Percentiles rank a stretch among this genome's conserved stretches.
phyloP scores from a whole-genome alignment of 2,888 invertebrate species.

The Lutraria lutraria region DNA sequence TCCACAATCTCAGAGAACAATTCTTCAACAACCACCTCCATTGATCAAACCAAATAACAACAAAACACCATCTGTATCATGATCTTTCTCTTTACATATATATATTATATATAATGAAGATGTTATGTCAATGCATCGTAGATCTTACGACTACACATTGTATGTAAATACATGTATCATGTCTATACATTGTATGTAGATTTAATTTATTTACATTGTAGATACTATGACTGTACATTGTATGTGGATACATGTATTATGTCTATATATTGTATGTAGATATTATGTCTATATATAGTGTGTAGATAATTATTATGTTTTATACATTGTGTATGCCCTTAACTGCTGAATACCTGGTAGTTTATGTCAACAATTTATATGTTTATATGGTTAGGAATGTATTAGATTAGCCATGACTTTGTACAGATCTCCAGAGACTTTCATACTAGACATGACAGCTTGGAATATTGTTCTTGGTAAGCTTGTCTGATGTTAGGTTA shows the following conservation, averaged over 20 bases:
- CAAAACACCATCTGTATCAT: slow-evolving; percentile 57
- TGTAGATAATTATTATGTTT: no score
- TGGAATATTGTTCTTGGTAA: background rate
- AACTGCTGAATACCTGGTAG: background rate
- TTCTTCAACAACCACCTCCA: slow-evolving; percentile 82
- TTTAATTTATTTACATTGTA: no score
- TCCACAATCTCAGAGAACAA: slow-evolving; percentile 74
- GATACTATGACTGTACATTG: background rate
- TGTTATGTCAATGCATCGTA: no score
- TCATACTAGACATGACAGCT: background rate
- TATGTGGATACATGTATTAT: no score
- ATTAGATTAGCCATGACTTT: background rate
- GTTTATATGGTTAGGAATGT: background rate
- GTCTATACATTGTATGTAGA: no score
- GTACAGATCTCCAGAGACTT: background rate
- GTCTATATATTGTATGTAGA: no score
- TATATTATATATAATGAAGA: background rate
- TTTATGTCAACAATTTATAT: background rate
- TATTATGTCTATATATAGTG: no score
- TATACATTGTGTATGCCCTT: no score
- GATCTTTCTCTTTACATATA: slow-evolving; percentile 9
- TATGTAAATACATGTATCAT: no score
- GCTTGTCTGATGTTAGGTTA: background rate
- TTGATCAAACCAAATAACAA: slow-evolving; percentile 75
- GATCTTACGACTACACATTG: no score